Conservation (phyloP, 2,888 invertebrate species). For the Congeria kusceri region DNA sequence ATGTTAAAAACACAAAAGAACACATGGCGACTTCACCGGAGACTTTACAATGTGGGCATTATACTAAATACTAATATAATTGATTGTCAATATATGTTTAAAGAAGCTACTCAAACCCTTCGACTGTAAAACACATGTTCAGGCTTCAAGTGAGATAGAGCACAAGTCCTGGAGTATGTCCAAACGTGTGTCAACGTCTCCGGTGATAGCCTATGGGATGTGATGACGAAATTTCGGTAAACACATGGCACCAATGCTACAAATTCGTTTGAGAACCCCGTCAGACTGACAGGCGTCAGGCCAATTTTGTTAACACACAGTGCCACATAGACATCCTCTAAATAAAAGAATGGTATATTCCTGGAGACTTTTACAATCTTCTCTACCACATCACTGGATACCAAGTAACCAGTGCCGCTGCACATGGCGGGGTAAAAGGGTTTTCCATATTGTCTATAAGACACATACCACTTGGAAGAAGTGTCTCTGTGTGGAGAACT, state of each 20-base stretch:
- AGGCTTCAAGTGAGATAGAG: conserved; percentile 31
- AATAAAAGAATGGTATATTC: conserved; percentile 76
- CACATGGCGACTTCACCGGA: too few species aligned
- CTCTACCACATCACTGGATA: conserved; percentile 66
- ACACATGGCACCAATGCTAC: conserved; percentile 64
- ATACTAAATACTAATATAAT: too few species aligned
- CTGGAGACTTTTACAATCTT: conserved; percentile 61
- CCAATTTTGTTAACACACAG: conserved; percentile 69
- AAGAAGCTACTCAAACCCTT: conserved; percentile 8
- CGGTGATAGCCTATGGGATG: conserved; percentile 66
- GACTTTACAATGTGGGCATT: too few species aligned
- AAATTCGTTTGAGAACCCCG: conserved; percentile 69
- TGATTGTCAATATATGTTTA: too few species aligned
- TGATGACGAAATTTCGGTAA: conserved; percentile 69
- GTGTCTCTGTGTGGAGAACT: conserved; percentile 70
- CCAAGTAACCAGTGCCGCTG: conserved; percentile 77
- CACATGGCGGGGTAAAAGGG: conserved; percentile 71
- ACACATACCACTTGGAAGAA: conserved; percentile 76
- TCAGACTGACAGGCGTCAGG: conserved; percentile 58
- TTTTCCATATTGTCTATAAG: conserved; percentile 63
- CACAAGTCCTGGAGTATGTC: conserved; percentile 55
- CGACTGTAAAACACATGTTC: conserved; percentile 29
- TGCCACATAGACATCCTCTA: conserved; percentile 79
- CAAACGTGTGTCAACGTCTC: conserved; percentile 54
- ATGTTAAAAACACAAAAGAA: too few species aligned